phyloP scores from a whole-genome alignment of 2,888 invertebrate species.

The Drosophila antonietae region DNA sequence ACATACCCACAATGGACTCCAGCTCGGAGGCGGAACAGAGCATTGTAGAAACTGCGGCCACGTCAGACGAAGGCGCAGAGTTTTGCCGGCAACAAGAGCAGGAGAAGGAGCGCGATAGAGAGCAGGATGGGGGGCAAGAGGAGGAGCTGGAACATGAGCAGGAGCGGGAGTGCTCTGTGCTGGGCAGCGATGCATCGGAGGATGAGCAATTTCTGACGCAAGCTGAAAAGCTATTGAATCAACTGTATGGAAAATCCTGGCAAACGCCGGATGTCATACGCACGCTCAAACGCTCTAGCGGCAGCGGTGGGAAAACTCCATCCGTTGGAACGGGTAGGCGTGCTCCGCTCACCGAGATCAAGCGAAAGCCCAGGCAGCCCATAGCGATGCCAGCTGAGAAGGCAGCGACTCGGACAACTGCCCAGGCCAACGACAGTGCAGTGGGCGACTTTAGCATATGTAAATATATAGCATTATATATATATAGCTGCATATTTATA shows the following conservation, averaged over 20 bases:
- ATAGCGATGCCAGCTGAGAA: slow-evolving; percentile 32
- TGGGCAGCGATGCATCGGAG: slow-evolving; percentile 45
- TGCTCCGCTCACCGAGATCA: slow-evolving; percentile 33
- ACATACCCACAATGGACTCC: slow-evolving; percentile 69
- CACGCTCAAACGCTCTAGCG: slow-evolving; percentile 72
- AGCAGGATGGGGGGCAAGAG: not conserved
- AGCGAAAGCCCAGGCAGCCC: slow-evolving; percentile 33
- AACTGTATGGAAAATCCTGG: slow-evolving; percentile 83
- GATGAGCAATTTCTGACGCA: slow-evolving; percentile 70
- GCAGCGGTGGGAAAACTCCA: slow-evolving; percentile 43
- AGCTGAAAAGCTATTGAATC: slow-evolving; percentile 78
- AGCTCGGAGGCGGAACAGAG: slow-evolving; percentile 50
- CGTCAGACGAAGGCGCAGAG: slow-evolving; percentile 11
- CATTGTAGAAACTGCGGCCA: not conserved
- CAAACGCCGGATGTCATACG: slow-evolving; percentile 83
- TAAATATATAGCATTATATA: slow-evolving; percentile 49
- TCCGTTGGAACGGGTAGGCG: not conserved
- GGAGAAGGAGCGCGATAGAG: not conserved
- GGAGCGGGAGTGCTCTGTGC: slow-evolving; percentile 20
- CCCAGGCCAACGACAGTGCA: slow-evolving; percentile 65
- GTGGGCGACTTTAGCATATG: slow-evolving; percentile 81
- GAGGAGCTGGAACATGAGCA: not conserved
- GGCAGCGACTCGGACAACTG: not conserved
- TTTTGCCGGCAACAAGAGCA: not conserved
- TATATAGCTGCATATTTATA: not conserved